Percentiles rank a stretch among this genome's conserved stretches.
Evolutionary conservation across 1,140 invertebrate genomes (phyloP).

Genomic region (Solen grandis): DNA sequence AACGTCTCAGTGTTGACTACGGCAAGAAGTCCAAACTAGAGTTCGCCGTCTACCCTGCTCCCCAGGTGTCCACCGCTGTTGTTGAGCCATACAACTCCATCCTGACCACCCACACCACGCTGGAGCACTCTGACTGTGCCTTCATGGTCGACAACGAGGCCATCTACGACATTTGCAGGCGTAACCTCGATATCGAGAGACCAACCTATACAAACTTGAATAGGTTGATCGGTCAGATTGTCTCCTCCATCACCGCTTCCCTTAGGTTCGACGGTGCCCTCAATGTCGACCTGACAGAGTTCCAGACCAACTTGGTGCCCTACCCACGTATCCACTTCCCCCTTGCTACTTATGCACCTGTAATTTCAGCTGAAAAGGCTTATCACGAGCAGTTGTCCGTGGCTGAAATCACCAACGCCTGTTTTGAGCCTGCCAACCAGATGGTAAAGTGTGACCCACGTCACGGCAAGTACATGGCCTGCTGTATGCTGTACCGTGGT

Average conservation of each 20-base stretch:
- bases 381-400: conserved; percentile 81
- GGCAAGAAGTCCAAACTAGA: no score
- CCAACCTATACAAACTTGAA: conserved; percentile 83
- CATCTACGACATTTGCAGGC: conserved; percentile 94
- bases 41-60: conserved; percentile 80
- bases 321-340: conserved; percentile 78
- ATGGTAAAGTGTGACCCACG: no score
- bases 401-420: conserved; percentile 83
- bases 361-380: no score
- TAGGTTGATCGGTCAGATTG: conserved; percentile 70
- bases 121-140: conserved; percentile 88
- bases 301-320: conserved; percentile 83
- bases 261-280: no score
- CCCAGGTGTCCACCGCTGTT: conserved; percentile 64
- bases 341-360: conserved; percentile 75
- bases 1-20: no score
- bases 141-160: conserved; percentile 88
- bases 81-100: conserved; percentile 89
- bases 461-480: no score
- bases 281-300: conserved; percentile 91
- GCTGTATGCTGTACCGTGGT: conserved; percentile 75
- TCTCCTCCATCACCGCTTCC: no score
- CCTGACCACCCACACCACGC: conserved; percentile 89
- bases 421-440: no score
- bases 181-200: conserved; percentile 86